phyloP scores from a whole-genome alignment of 2,888 invertebrate genomes.

The Drosophila histrio region DNA sequence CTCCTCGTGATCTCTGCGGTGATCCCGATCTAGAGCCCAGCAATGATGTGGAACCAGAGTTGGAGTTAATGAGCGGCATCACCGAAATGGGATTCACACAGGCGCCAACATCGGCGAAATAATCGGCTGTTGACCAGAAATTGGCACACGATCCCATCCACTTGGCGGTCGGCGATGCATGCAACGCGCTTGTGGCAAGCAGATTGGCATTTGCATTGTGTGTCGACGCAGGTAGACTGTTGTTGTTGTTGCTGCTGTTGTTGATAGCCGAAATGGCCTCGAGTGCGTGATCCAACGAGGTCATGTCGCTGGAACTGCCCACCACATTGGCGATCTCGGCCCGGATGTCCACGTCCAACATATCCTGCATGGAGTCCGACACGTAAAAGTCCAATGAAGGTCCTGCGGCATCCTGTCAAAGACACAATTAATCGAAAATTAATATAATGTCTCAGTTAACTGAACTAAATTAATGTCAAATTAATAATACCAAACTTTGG shows the following conservation, averaged over 20 bases:
- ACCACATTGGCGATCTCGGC: conserved; percentile 92
- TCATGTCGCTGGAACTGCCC: conserved; percentile 89
- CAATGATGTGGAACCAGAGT: conserved; percentile 78
- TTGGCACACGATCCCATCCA: conserved; percentile 73
- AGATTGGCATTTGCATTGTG: conserved; percentile 60
- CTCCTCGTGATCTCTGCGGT: conserved; percentile 70
- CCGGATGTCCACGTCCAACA: conserved; percentile 95
- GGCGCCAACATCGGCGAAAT: conserved; percentile 90
- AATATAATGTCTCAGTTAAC: not conserved
- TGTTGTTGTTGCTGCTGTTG: conserved; percentile 53
- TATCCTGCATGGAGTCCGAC: conserved; percentile 92
- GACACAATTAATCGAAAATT: not conserved
- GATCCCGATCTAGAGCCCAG: conserved; percentile 70
- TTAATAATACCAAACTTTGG: not conserved
- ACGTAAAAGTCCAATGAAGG: conserved; percentile 87
- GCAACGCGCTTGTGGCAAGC: conserved; percentile 63
- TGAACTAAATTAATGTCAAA: no score
- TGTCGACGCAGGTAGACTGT: conserved; percentile 15
- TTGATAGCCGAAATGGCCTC: conserved; percentile 81
- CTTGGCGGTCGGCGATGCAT: conserved; percentile 70
- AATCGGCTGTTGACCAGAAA: conserved; percentile 85
- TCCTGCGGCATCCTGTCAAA: conserved; percentile 85
- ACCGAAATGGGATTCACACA: conserved; percentile 94
- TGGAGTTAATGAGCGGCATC: conserved; percentile 89
- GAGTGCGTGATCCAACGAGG: conserved; percentile 84